phyloP scores from a whole-genome alignment of 2,888 invertebrate genomes.

The Acanthococcus lagerstroemiae region DNA sequence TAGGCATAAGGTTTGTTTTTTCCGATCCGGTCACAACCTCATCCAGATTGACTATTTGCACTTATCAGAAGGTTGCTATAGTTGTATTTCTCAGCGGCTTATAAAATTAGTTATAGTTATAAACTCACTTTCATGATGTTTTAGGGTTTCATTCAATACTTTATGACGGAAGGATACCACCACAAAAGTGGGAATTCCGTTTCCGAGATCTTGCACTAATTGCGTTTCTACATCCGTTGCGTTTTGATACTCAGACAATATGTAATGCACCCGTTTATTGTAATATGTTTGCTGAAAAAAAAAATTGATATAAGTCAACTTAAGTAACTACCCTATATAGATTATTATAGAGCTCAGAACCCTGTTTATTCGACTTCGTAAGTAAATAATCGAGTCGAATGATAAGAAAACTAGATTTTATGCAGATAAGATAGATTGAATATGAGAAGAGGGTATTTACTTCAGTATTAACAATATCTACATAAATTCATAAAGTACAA shows the following conservation, averaged over 20 bases:
- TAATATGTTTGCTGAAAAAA: background rate
- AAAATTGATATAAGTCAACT: background rate
- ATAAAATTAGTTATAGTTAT: too few relatives aligned
- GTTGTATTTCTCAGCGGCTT: too few relatives aligned
- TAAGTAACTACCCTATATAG: background rate
- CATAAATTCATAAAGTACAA: too few relatives aligned
- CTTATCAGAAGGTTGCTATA: too few relatives aligned
- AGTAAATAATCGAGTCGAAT: background rate
- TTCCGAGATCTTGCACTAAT: conserved; percentile 7
- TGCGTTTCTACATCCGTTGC: background rate
- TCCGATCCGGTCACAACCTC: too few relatives aligned
- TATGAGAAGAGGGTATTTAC: too few relatives aligned
- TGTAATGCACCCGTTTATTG: background rate
- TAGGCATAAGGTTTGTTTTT: background rate
- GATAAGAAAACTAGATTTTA: too few relatives aligned
- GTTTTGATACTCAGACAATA: conserved; percentile 2
- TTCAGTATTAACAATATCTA: too few relatives aligned
- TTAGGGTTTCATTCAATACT: conserved; percentile 12
- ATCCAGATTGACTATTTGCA: too few relatives aligned
- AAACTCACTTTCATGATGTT: conserved; percentile 12
- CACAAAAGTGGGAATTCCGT: conserved; percentile 24
- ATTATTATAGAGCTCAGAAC: background rate
- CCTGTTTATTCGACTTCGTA: background rate
- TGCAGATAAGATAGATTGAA: too few relatives aligned
- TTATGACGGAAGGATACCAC: conserved; percentile 12